Conservation (phyloP, 2,888 invertebrate genomes). For the Sabatieria punctata region DNA sequence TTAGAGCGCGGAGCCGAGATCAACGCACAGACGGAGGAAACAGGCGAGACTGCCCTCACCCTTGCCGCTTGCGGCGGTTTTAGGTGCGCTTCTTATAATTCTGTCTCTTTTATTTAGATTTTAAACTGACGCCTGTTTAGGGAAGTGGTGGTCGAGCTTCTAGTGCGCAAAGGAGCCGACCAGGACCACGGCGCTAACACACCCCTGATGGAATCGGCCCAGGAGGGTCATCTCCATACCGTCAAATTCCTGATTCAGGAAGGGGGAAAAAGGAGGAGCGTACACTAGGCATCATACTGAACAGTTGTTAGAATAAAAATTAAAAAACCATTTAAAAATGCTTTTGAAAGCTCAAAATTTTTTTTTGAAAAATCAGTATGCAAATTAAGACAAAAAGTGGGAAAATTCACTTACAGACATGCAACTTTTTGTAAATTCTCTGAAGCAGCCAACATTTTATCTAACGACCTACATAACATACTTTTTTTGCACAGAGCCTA, state of each 20-base stretch:
- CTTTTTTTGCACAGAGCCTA: too few relatives aligned
- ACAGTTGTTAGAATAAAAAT: too few relatives aligned
- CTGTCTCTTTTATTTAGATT: not conserved
- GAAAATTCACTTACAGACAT: too few relatives aligned
- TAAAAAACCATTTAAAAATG: too few relatives aligned
- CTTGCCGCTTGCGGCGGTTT: constrained; percentile 81
- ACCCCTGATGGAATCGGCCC: constrained; percentile 94
- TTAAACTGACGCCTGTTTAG: constrained; percentile 11
- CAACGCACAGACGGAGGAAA: constrained; percentile 95
- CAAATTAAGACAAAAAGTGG: too few relatives aligned
- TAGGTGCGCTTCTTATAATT: constrained; percentile 11
- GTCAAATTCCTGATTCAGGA: constrained; percentile 45
- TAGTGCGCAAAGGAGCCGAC: constrained; percentile 84
- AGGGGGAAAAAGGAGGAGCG: too few relatives aligned
- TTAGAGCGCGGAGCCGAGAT: constrained; percentile 60
- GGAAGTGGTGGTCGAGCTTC: constrained; percentile 82
- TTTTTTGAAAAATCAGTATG: too few relatives aligned
- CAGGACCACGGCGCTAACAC: constrained; percentile 85
- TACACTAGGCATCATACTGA: too few relatives aligned
- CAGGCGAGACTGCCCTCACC: constrained; percentile 86
- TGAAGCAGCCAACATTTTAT: too few relatives aligned
- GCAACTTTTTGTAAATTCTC: too few relatives aligned
- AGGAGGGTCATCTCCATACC: constrained; percentile 86
- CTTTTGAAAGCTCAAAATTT: too few relatives aligned
- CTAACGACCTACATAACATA: too few relatives aligned